Evolutionary conservation across 2,113 vertebrate species (phyloP), one percentile per base, ranked within the genome.

Genomic region (Trichechus manatus): DNA sequence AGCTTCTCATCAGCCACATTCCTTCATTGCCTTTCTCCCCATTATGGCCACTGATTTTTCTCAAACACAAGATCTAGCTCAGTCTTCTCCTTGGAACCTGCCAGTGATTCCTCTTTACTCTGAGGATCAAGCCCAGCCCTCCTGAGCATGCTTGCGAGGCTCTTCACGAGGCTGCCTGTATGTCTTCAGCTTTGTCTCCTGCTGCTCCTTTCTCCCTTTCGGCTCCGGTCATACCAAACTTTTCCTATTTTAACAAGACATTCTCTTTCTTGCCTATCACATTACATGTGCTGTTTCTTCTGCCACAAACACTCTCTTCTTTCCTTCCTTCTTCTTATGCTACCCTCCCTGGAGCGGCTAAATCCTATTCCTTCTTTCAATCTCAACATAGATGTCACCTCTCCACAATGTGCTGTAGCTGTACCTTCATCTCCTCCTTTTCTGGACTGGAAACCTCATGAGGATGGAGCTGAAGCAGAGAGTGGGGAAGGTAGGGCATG

Each of bases 401-500:
- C 31, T 70, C 20, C 27, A 68, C 1, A 20, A 8, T 10, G 27
- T 39, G 31, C 25, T 19, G 19, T 25, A n/a, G 10, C 13, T 70
- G 59, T 39, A 27, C 2, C 14, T 31, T 39, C n/a, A 9, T 22
- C 0, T 1, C 20, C 13, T 10, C 9, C 47, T 68, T 87, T 36
- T 4, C 63, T 36, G 53, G 5, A 6, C 6, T 44, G 61, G 59
- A 64, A 72, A 70, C 36, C 27, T 33, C 7, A 6, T 6, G 50
- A 36, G 1, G 11, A 8, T 2, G 39, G 44, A 36, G 14, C 56
- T 13, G 8, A 11, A 11, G 68, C 0, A 6, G n/a, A 66, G 20
- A 25, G 36, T 22, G 44, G 25, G 50, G 7, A 29, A 8, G 6
- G 19, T 15, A 23, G 25, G 8, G 36, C 8, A 50, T 3, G 56